These are phyloP conservation scores for Phortica variegata DNA, from an alignment of 1,140 invertebrate species.

Conservation along the genomic window DNA sequence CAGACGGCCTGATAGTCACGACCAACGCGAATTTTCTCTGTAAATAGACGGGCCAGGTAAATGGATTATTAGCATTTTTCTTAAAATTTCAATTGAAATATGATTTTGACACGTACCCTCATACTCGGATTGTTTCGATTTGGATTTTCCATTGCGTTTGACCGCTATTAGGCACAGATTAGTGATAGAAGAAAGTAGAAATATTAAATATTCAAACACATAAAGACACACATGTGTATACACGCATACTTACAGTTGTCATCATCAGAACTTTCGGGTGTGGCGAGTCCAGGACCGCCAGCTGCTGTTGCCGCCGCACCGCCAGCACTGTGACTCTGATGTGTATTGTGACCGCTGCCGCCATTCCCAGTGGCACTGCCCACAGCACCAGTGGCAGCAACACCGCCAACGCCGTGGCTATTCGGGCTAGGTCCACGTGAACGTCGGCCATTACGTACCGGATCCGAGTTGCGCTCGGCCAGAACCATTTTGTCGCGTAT, in stretches of 20 bases:
- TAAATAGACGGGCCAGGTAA: background rate
- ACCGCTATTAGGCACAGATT: conserved; percentile 33
- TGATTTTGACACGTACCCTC: conserved; percentile 32
- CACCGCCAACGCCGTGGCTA: conserved; percentile 65
- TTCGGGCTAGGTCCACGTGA: conserved; percentile 87
- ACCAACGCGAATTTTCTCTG: conserved; percentile 90
- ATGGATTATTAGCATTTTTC: background rate
- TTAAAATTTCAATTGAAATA: background rate
- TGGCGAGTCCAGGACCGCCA: conserved; percentile 38
- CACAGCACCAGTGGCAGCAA: conserved; percentile 10
- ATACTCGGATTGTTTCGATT: conserved; percentile 52
- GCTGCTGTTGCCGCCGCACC: conserved; percentile 15
- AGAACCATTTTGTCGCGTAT: conserved; percentile 71
- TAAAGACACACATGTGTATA: background rate
- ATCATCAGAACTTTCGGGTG: conserved; percentile 76
- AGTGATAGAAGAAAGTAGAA: conserved; percentile 1
- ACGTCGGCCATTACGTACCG: conserved; percentile 78
- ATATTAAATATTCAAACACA: background rate
- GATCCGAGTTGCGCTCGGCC: conserved; percentile 79
- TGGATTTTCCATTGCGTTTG: conserved; percentile 52
- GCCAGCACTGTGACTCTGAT: conserved; percentile 23
- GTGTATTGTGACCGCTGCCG: conserved; percentile 19
- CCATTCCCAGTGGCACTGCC: conserved; percentile 15
- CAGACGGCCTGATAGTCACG: conserved; percentile 90
- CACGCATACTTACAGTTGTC: conserved; percentile 68